Conservation (phyloP, 2,113 vertebrate genomes). For the Neoarius graeffei region DNA sequence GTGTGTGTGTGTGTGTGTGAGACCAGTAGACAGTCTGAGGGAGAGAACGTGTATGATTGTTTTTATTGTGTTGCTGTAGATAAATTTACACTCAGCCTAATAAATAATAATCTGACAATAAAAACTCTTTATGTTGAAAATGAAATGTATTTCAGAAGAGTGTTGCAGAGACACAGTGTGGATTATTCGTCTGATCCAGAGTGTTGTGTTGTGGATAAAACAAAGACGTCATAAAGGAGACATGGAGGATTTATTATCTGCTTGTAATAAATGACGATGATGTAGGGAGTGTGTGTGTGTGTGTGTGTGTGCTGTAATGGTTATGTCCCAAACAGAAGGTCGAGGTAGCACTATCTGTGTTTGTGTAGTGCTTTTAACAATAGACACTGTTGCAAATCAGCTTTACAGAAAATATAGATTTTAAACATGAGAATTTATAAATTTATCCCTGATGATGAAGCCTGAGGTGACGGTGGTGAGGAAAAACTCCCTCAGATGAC, state of each 20-base stretch:
- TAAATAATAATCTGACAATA: not conserved
- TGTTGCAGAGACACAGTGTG: not conserved
- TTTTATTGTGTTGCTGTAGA: not conserved
- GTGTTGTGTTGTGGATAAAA: not conserved
- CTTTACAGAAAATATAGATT: too few relatives aligned
- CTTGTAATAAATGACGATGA: not conserved
- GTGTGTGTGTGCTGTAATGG: not conserved
- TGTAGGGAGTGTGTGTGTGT: not conserved
- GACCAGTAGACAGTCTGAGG: not conserved
- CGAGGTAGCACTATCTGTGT: not conserved
- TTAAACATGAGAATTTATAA: too few relatives aligned
- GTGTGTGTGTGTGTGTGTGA: not conserved
- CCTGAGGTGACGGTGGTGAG: too few relatives aligned
- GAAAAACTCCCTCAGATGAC: too few relatives aligned
- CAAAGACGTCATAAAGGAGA: not conserved
- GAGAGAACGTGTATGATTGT: not conserved
- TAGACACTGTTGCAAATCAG: too few relatives aligned
- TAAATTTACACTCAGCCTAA: not conserved
- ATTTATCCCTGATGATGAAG: too few relatives aligned
- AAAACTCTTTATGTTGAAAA: not conserved
- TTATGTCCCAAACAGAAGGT: not conserved
- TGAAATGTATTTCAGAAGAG: not conserved
- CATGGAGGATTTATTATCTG: not conserved
- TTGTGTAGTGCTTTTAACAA: too few relatives aligned
- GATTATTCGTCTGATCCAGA: not conserved